Conservation (phyloP, 1,140 invertebrate species). For the Meloidogyne chitwoodi region DNA sequence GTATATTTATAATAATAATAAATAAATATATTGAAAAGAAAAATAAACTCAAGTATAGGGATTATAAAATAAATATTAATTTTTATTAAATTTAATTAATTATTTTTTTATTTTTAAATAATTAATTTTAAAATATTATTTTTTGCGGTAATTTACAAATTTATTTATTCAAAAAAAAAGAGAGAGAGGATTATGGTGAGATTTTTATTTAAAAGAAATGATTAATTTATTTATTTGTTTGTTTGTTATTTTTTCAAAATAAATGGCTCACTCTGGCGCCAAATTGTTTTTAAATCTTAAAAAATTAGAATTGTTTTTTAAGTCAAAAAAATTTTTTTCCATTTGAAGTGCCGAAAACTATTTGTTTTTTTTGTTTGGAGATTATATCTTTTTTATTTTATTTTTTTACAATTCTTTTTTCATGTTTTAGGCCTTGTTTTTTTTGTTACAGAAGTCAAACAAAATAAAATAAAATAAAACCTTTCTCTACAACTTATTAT, state of each 20-base stretch:
- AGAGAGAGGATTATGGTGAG: background rate
- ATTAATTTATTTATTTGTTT: background rate
- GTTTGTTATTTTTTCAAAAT: background rate
- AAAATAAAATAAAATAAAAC: background rate
- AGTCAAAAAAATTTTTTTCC: background rate
- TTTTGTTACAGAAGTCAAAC: background rate
- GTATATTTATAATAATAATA: too few relatives aligned
- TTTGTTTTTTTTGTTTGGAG: background rate
- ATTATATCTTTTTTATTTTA: background rate
- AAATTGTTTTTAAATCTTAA: background rate
- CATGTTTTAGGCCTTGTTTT: background rate
- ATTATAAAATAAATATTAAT: too few relatives aligned
- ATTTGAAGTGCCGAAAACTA: background rate
- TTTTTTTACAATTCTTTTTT: background rate
- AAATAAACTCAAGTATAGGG: too few relatives aligned
- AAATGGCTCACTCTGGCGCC: background rate
- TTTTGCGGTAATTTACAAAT: background rate
- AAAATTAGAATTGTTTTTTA: background rate
- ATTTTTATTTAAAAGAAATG: background rate
- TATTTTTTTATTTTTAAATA: background rate
- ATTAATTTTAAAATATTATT: background rate
- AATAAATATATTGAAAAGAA: too few relatives aligned
- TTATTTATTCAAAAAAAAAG: background rate
- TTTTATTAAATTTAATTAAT: too few relatives aligned
- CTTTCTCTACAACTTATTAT: too few relatives aligned